Evolutionary conservation across 2,888 invertebrate genomes (phyloP).

Genomic region (Lithophane socia): DNA sequence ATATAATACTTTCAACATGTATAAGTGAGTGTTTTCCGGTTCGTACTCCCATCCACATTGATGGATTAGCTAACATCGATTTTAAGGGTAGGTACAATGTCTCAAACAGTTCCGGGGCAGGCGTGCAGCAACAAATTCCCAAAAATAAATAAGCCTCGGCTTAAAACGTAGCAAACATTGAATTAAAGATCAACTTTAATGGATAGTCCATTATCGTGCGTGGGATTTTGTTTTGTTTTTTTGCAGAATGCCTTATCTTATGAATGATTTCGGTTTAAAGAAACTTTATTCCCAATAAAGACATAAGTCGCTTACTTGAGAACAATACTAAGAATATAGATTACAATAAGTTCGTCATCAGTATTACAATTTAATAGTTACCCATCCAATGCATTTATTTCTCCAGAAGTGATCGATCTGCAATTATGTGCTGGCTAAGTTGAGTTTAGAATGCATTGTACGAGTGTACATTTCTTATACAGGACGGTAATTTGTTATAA

Average conservation of each 20-base stretch:
- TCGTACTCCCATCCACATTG: constrained; percentile 28
- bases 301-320: no score
- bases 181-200: constrained; percentile 47
- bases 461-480: no score
- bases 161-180: constrained; percentile 48
- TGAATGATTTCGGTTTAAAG: no score
- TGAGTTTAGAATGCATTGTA: no score
- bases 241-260: background rate
- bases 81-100: constrained; percentile 46
- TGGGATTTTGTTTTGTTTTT: constrained; percentile 12
- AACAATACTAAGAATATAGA: no score
- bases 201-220: constrained; percentile 17
- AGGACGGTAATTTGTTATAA: no score
- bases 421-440: no score
- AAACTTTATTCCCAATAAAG: no score
- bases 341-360: no score
- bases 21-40: constrained; percentile 31
- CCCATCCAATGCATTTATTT: no score
- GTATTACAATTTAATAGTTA: no score
- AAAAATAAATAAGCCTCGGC: constrained; percentile 40
- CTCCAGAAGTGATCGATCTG: no score
- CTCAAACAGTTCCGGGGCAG: constrained; percentile 15
- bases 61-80: constrained; percentile 50
- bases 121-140: constrained; percentile 32
- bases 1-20: background rate